These are phyloP conservation scores for Probaryconus sp. DNA, from an alignment of 1,140 invertebrate species.

Conservation along the genomic window DNA sequence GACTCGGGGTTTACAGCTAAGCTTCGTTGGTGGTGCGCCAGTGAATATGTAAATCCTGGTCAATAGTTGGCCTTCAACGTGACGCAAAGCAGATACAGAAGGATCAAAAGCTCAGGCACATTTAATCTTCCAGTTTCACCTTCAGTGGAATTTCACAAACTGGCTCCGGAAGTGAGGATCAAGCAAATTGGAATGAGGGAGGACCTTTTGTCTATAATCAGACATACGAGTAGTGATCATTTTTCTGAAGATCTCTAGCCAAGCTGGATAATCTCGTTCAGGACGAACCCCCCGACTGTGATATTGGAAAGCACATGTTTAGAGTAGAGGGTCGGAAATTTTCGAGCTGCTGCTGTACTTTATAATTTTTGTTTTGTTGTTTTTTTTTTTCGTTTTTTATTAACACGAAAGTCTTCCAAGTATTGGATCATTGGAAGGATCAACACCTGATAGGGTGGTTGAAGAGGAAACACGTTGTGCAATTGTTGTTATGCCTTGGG, in stretches of 20 bases:
- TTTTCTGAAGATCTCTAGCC: constrained; percentile 78
- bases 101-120: background rate
- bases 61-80: background rate
- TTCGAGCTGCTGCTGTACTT: constrained; percentile 44
- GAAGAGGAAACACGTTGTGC: constrained; percentile 4
- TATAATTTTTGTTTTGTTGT: background rate
- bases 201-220: constrained; percentile 76
- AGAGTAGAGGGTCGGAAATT: constrained; percentile 52
- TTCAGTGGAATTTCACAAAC: constrained; percentile 70
- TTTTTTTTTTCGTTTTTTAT: constrained; percentile 1
- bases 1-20: too few species aligned
- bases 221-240: constrained; percentile 77
- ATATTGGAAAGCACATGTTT: constrained; percentile 29
- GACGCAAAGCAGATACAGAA: constrained; percentile 4
- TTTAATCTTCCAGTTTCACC: constrained; percentile 30
- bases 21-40: background rate
- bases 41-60: constrained; percentile 62
- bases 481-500: constrained; percentile 73
- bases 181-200: constrained; percentile 79
- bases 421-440: background rate
- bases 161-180: constrained; percentile 78
- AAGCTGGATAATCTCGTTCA: constrained; percentile 37
- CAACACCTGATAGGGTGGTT: background rate
- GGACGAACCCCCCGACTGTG: constrained; percentile 52
- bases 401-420: constrained; percentile 11